Conservation (phyloP, 2,888 invertebrate species). For the Mythimna pallens region DNA sequence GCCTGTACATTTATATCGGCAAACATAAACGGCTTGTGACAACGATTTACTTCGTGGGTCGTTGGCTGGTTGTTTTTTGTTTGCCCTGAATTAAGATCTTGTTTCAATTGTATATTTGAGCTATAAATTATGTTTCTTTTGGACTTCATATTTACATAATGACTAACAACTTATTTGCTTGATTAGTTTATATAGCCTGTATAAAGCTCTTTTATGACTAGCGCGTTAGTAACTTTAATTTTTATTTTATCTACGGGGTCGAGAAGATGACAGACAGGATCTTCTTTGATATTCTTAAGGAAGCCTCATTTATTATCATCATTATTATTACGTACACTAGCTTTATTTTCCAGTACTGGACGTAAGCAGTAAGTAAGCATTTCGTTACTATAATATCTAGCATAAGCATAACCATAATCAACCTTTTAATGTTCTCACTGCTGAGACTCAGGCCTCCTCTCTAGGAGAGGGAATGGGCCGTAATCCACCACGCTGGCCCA, state of each 20-base stretch:
- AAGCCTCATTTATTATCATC: background rate
- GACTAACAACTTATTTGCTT: background rate
- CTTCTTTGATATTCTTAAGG: background rate
- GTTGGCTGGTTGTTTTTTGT: conserved; percentile 39
- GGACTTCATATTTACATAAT: conserved; percentile 1
- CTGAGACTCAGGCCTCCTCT: no score
- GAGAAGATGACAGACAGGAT: background rate
- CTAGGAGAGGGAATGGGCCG: no score
- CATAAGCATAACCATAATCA: no score
- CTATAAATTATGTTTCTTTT: conserved; percentile 5
- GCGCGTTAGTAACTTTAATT: background rate
- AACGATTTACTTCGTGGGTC: conserved; percentile 40
- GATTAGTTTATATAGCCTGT: background rate
- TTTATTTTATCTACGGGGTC: background rate
- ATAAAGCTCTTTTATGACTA: background rate
- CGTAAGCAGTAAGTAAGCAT: no score
- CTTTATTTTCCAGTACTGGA: no score
- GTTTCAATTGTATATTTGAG: conserved; percentile 25
- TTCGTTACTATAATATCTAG: no score
- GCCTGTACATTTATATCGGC: conserved; percentile 45
- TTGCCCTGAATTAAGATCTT: conserved; percentile 36
- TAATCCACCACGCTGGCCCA: no score
- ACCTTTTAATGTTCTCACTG: no score
- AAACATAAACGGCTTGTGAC: conserved; percentile 51
- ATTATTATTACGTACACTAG: background rate